Evolutionary conservation across 2,797 vertebrate genomes (phyloP).

Genomic region (Tokudaia muenninki): DNA sequence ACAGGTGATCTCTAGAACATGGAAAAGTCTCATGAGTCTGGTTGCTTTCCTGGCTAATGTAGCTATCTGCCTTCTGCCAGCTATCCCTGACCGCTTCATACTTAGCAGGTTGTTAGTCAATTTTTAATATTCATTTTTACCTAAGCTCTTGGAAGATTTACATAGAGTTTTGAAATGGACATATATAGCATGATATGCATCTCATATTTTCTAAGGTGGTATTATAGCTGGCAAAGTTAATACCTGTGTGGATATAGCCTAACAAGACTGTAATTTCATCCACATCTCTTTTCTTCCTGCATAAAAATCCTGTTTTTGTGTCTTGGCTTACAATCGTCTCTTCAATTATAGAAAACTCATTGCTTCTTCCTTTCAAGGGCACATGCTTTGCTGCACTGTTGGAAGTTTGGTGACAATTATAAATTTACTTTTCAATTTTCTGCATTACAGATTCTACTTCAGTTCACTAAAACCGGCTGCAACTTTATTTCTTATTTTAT

Average conservation of each 20-base stretch:
- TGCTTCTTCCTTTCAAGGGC: slow-evolving; percentile 40
- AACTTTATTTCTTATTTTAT: slow-evolving; percentile 51
- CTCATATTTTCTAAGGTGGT: slow-evolving; percentile 32
- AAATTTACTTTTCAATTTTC: slow-evolving; percentile 76
- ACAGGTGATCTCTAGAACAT: slow-evolving; percentile 53
- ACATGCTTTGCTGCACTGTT: slow-evolving; percentile 32
- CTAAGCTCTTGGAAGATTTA: slow-evolving; percentile 46
- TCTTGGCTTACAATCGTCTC: not conserved
- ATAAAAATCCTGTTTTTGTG: not conserved
- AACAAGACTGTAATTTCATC: not conserved
- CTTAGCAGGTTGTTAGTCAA: not conserved
- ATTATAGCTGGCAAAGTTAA: not conserved
- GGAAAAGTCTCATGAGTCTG: slow-evolving; percentile 56
- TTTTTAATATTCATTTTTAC: slow-evolving; percentile 40
- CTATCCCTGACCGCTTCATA: slow-evolving; percentile 20
- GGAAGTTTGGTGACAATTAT: slow-evolving; percentile 70
- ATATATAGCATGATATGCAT: not conserved
- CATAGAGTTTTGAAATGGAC: not conserved
- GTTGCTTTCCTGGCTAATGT: slow-evolving; percentile 34
- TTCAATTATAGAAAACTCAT: slow-evolving; percentile 44
- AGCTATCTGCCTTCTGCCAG: slow-evolving; percentile 18
- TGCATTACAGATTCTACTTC: slow-evolving; percentile 58
- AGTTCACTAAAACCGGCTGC: slow-evolving; percentile 37
- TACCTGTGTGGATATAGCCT: not conserved
- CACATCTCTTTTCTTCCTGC: not conserved